A percentile compares a stretch with the other conserved stretches of the same genome.
Evolutionary conservation across 2,888 invertebrate species (phyloP).

Genomic region (Nudaria mundana): DNA sequence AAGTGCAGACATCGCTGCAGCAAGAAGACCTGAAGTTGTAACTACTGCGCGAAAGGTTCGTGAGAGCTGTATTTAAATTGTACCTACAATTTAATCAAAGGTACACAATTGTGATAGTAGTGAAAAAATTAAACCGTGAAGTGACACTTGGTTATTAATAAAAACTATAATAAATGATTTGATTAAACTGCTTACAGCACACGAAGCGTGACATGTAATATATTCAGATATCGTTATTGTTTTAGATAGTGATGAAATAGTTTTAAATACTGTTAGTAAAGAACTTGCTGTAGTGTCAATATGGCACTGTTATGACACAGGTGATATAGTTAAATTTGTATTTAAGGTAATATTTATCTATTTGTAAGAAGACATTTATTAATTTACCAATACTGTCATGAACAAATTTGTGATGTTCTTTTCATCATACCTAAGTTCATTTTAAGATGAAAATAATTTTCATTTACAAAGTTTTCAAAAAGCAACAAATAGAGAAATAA

Average conservation of each 20-base stretch:
- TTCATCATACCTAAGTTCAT: too few species aligned
- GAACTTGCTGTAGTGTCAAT: background rate
- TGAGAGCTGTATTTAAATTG: constrained; percentile 91
- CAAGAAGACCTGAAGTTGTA: constrained; percentile 88
- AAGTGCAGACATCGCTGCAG: constrained; percentile 78
- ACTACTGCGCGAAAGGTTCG: constrained; percentile 91
- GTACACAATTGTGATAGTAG: background rate
- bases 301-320: background rate
- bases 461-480: too few species aligned
- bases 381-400: too few species aligned
- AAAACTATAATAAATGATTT: too few species aligned
- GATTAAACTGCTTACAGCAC: background rate
- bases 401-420: too few species aligned
- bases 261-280: background rate
- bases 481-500: too few species aligned
- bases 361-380: background rate
- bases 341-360: background rate
- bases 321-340: background rate
- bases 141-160: background rate
- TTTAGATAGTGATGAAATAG: background rate
- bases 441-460: too few species aligned
- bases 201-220: background rate
- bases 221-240: background rate
- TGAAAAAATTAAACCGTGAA: background rate
- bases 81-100: background rate